Base-by-base conservation (phyloP, 2,113 vertebrate species). In the Trematocara zebra region DNA sequence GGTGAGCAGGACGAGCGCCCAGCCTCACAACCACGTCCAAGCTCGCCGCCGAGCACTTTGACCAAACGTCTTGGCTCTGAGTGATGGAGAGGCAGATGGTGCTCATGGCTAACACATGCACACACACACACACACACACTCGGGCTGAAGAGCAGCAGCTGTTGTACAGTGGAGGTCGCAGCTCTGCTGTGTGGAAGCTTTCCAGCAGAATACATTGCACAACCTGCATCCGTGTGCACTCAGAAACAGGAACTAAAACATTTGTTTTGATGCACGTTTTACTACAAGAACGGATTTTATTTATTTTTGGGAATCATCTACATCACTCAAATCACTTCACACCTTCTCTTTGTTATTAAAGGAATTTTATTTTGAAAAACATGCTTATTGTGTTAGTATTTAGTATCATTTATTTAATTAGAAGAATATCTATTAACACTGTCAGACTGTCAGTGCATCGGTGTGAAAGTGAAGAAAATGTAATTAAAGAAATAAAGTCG, bases 61-160 rank as follows among this genome's bases (percentile, higher is more conserved):
- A 96, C 95, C 96, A 93, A 97, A 96, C 97, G 96, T 97, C 96
- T 97, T 98, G 97, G 97, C 97, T 97, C 96, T 86, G 94, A 97
- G 96, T 96, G 96, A 97, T 96, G 93, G 94, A 95, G 96, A 94
- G 97, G 97, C 98, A 98, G 98, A 98, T 98, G 98, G 98, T 97
- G 95, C 96, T 97, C 97, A 96, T 97, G 98, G 98, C 97, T 54
- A 85, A 78, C 81, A 37, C 81, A 67, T 37, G 12, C 72, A 42
- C 79, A 72, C 83, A 78, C 80, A 42, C 80, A 69, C 80, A 42
- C 80, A 69, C 26, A 26, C 26, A 26, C 26, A 26, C 26, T 11
- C 3, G 2, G 42, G 14, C 42, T 74, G 42, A 4, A 74, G 42
- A 49, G 42, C 72, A 76, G 72, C 44, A 49, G 72, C 72, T 76